Evolutionary conservation across 2,888 invertebrate species (phyloP).

Genomic region (Gonocerus acuteangulatus): DNA sequence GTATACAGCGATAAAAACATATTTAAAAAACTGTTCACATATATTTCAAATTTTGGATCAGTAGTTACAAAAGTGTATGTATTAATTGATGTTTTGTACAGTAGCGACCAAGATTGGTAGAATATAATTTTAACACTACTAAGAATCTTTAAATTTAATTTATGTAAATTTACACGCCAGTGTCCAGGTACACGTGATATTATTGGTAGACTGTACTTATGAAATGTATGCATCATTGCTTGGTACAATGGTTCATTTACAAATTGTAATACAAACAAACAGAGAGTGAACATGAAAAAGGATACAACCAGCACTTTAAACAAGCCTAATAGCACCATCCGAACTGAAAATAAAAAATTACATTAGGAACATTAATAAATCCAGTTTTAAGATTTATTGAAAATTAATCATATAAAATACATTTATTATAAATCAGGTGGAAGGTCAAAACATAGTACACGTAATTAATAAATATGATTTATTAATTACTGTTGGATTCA

Average conservation of each 20-base stretch:
- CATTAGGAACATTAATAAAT: background rate
- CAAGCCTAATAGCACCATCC: slow-evolving; percentile 14
- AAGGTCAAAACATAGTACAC: too few species aligned
- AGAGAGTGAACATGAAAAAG: slow-evolving; percentile 11
- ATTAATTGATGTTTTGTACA: slow-evolving; percentile 7
- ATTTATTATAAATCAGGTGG: too few species aligned
- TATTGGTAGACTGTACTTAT: background rate
- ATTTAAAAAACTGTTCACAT: background rate
- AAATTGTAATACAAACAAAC: slow-evolving; percentile 16
- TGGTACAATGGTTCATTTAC: slow-evolving; percentile 28
- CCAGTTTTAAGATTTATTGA: too few species aligned
- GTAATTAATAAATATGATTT: too few species aligned
- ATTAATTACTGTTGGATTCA: too few species aligned
- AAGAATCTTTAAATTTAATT: background rate
- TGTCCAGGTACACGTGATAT: slow-evolving; percentile 1
- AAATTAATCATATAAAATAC: too few species aligned
- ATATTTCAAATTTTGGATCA: slow-evolving; percentile 16
- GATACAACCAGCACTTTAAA: slow-evolving; percentile 17
- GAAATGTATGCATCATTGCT: slow-evolving; percentile 1
- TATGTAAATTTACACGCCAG: slow-evolving; percentile 1
- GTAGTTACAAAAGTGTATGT: slow-evolving; percentile 9
- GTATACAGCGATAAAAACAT: slow-evolving; percentile 11
- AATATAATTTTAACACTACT: background rate
- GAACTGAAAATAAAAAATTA: slow-evolving; percentile 28
- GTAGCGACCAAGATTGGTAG: background rate